These are phyloP conservation scores for Callipepla squamata DNA, from an alignment of 2,113 vertebrate species.

Conservation along the genomic window DNA sequence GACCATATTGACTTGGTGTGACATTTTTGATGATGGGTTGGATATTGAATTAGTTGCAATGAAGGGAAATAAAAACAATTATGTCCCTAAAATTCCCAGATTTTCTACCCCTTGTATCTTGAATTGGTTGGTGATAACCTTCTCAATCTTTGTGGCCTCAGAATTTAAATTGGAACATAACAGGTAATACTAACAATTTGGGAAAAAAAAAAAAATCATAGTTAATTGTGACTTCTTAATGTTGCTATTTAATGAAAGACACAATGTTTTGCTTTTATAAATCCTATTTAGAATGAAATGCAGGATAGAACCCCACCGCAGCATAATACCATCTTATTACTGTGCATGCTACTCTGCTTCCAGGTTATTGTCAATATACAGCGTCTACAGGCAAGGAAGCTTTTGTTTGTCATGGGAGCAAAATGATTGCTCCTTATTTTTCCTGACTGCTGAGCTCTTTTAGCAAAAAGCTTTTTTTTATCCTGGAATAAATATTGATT, in stretches of 20 bases:
- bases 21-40: constrained; percentile 63
- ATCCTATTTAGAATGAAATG: not conserved
- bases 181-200: not conserved
- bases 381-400: constrained; percentile 11
- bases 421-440: constrained; percentile 29
- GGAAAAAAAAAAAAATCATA: not conserved
- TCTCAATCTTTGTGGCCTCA: not conserved
- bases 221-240: not conserved
- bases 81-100: not conserved
- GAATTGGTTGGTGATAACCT: not conserved
- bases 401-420: constrained; percentile 62
- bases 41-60: constrained; percentile 58
- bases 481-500: constrained; percentile 61
- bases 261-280: not conserved
- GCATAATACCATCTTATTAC: not conserved
- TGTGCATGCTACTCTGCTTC: not conserved
- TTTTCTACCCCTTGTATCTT: not conserved
- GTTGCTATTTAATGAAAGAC: not conserved
- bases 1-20: constrained; percentile 69
- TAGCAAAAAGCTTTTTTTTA: constrained; percentile 16
- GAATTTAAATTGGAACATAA: constrained; percentile 9
- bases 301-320: not conserved
- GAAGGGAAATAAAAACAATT: not conserved
- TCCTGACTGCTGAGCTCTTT: constrained; percentile 37
- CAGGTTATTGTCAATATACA: constrained; percentile 23